phyloP scores from a whole-genome alignment of 2,888 invertebrate genomes.

The Sminthurides aquaticus region DNA sequence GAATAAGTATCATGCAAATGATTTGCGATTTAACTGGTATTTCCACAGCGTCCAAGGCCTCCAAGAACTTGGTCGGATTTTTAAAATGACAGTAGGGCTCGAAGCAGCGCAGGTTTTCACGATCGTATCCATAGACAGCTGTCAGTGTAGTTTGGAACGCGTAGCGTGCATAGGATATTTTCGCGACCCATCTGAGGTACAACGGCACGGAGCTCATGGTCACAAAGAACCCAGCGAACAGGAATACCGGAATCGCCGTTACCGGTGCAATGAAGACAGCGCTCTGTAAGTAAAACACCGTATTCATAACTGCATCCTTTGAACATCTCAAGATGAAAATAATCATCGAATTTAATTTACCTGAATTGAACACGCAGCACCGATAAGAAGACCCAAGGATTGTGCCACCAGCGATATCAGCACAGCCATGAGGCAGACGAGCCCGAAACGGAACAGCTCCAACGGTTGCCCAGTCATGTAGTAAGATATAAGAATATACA shows the following conservation, averaged over 20 bases:
- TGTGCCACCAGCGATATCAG: slow-evolving; percentile 86
- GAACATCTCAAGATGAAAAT: too few species aligned
- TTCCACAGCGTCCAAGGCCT: slow-evolving; percentile 70
- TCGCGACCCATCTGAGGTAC: slow-evolving; percentile 63
- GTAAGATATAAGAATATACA: slow-evolving; percentile 85
- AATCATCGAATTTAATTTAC: too few species aligned
- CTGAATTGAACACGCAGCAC: slow-evolving; percentile 84
- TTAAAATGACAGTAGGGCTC: slow-evolving; percentile 76
- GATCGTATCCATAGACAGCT: slow-evolving; percentile 55
- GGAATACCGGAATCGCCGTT: slow-evolving; percentile 76
- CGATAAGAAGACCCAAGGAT: slow-evolving; percentile 82
- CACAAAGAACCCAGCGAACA: slow-evolving; percentile 84
- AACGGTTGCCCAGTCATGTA: slow-evolving; percentile 93
- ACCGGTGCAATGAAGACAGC: slow-evolving; percentile 94
- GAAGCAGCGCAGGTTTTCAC: slow-evolving; percentile 69
- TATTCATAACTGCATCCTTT: too few species aligned
- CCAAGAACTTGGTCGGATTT: slow-evolving; percentile 71
- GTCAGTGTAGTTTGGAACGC: slow-evolving; percentile 84
- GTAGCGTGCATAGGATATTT: slow-evolving; percentile 54
- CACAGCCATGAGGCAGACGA: slow-evolving; percentile 77
- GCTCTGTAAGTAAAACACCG: slow-evolving; percentile 55
- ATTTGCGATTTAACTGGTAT: slow-evolving; percentile 36
- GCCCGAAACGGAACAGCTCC: slow-evolving; percentile 70
- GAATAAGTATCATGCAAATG: slow-evolving; percentile 52
- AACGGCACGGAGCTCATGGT: slow-evolving; percentile 77